A percentile compares a stretch with the other conserved stretches of the same genome.
These are phyloP conservation scores for Stylophora pistillata DNA, from an alignment of 64 coral and sea anemone species.

Conservation along the genomic window DNA sequence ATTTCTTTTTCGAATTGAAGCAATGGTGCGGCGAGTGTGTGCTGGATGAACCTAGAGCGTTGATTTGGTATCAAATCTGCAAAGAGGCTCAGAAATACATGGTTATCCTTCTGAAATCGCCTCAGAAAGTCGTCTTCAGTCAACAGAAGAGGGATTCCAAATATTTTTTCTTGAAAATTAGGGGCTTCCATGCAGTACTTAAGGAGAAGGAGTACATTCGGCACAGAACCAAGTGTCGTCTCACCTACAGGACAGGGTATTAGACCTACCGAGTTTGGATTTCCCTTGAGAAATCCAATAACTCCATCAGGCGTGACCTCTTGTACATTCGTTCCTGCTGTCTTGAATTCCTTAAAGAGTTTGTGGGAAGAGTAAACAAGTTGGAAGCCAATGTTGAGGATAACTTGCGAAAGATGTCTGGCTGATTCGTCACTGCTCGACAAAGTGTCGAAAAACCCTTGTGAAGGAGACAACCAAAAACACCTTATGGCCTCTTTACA, in stretches of 20 bases:
- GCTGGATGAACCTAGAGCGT: conserved; percentile 3
- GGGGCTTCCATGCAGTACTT: conserved; percentile 70
- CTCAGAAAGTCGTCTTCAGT: conserved; percentile 66
- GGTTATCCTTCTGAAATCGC: conserved; percentile 31
- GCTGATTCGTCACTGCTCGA: neutral
- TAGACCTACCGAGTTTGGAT: conserved; percentile 16
- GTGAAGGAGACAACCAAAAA: conserved; percentile 65
- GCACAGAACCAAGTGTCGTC: conserved; percentile 31
- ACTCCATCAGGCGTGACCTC: conserved; percentile 44
- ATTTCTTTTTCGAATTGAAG: conserved; percentile 14
- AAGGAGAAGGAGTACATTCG: conserved; percentile 31
- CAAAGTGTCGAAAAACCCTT: conserved; percentile 64
- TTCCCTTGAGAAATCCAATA: conserved; percentile 55
- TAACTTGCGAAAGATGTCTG: neutral
- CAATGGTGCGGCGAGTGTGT: neutral
- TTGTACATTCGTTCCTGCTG: conserved; percentile 30
- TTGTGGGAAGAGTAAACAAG: conserved; percentile 46
- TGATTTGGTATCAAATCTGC: conserved; percentile 44
- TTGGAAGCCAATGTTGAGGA: conserved; percentile 60
- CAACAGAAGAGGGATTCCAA: conserved; percentile 71
- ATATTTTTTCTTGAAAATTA: conserved; percentile 58
- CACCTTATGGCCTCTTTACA: neutral
- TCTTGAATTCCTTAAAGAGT: conserved; percentile 62
- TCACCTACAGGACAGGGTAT: conserved; percentile 58
- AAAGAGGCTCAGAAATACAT: conserved; percentile 73